A percentile compares a stretch with the other conserved stretches of the same genome.
phyloP scores from a whole-genome alignment of 1,140 invertebrate species.

The Phymastichus coffea region DNA sequence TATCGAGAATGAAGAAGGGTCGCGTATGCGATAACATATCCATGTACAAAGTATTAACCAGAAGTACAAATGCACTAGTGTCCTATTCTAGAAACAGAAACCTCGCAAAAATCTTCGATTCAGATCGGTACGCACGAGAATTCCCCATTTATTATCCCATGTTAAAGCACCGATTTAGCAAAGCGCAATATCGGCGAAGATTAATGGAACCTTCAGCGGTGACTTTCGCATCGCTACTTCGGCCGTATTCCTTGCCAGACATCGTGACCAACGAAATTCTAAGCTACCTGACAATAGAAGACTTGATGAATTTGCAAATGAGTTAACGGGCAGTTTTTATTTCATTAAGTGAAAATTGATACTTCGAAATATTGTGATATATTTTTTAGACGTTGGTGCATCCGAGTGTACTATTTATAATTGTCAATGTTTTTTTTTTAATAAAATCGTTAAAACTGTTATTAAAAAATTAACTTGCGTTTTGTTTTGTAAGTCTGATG shows the following conservation, averaged over 20 bases:
- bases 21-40: slow-evolving; percentile 3
- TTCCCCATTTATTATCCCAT: slow-evolving; percentile 4
- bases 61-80: background rate
- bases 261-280: background rate
- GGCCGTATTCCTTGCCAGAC: background rate
- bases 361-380: too few relatives aligned
- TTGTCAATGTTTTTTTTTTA: too few relatives aligned
- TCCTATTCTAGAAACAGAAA: background rate
- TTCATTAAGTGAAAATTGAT: too few relatives aligned
- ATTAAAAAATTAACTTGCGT: too few relatives aligned
- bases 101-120: background rate
- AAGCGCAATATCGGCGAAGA: background rate
- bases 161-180: background rate
- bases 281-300: background rate
- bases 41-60: background rate
- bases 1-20: background rate
- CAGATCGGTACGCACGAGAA: background rate
- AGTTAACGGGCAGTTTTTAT: too few relatives aligned
- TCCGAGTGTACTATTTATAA: too few relatives aligned
- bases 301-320: slow-evolving; percentile 4
- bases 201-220: background rate
- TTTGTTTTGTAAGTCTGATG: too few relatives aligned
- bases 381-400: too few relatives aligned
- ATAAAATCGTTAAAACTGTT: too few relatives aligned
- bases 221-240: background rate